Evolutionary conservation across 2,113 vertebrate species (phyloP).

Genomic region (Hemichromis elongatus): DNA sequence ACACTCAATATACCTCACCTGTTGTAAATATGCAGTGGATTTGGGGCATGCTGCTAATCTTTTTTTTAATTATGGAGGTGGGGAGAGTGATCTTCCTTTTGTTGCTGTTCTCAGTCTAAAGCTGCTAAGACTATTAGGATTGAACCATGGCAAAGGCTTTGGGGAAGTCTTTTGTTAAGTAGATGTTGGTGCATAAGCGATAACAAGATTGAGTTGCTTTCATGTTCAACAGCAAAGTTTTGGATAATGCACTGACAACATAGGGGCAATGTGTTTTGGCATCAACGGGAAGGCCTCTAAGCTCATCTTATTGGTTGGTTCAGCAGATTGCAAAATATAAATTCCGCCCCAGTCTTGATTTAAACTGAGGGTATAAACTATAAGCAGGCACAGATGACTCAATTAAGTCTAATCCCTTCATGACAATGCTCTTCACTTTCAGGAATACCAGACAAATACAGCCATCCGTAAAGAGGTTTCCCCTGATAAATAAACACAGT

Average conservation of each 20-base stretch:
- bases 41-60: conserved; percentile 54
- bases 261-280: conserved; percentile 1
- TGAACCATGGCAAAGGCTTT: conserved; percentile 61
- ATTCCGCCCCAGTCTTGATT: neutral
- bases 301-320: neutral
- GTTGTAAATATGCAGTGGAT: conserved; percentile 51
- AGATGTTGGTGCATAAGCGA: conserved; percentile 57
- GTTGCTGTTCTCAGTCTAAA: conserved; percentile 56
- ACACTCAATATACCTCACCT: conserved; percentile 33
- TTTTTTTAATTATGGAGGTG: conserved; percentile 63
- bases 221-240: conserved; percentile 58
- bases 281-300: neutral
- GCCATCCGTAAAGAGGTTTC: neutral
- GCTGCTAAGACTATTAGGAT: conserved; percentile 65
- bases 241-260: conserved; percentile 52
- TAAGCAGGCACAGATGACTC: conserved; percentile 4
- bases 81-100: conserved; percentile 56
- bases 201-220: conserved; percentile 66
- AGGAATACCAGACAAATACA: neutral
- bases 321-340: neutral
- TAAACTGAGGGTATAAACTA: neutral
- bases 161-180: conserved; percentile 56
- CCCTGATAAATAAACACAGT: neutral
- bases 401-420: conserved; percentile 5
- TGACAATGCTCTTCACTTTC: neutral